Base-by-base conservation (phyloP, 2,888 invertebrate genomes). In the Linnaemya tessellans region DNA sequence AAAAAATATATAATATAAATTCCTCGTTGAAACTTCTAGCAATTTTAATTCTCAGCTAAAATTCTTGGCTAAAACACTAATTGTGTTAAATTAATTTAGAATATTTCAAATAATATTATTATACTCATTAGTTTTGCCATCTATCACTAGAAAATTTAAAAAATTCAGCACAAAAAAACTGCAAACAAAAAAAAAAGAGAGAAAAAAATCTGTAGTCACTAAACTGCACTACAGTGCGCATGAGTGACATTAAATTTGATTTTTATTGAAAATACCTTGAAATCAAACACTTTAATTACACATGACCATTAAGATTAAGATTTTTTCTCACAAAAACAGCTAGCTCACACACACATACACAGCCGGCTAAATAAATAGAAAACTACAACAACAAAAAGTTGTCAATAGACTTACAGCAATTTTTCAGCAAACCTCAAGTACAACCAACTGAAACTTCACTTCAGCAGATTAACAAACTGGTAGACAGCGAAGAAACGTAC, bases 261-360 rank as follows among this genome's bases (percentile, higher is more conserved):
- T 83, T 83, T 78, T 78, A 78, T 83, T 78, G 71, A 83, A 78
- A 83, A 83, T 83, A 78, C 82, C 82, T 83, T 83, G 77, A 83
- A 83, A 83, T 83, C 82, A 77, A 83, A 83, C 82, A 83, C 82
- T 83, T 83, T 83, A 83, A 83, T 83, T 83, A 78, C 82, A 71
- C 71, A 71, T 71, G 77, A 73, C 82, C 82, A 83, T 78, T 83
- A 83, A 77, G 82, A 83, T 83, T 83, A 35, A 70, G 41, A 79
- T 62, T 71, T 71, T 79, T 80, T 80, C 74, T 80, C 60, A 80
- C 82, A 77, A 67, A 73, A 30, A 77, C 51, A 56, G 54, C 56
- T 54, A 65, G 30, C 20, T 65, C 15, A 13, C 43, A 58, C 71
- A 43, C 25, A 43, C n/a, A 60, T 4, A 20, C 18, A 60, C 38